Evolutionary conservation across 2,888 invertebrate species (phyloP).

Genomic region (Beris chalybata): DNA sequence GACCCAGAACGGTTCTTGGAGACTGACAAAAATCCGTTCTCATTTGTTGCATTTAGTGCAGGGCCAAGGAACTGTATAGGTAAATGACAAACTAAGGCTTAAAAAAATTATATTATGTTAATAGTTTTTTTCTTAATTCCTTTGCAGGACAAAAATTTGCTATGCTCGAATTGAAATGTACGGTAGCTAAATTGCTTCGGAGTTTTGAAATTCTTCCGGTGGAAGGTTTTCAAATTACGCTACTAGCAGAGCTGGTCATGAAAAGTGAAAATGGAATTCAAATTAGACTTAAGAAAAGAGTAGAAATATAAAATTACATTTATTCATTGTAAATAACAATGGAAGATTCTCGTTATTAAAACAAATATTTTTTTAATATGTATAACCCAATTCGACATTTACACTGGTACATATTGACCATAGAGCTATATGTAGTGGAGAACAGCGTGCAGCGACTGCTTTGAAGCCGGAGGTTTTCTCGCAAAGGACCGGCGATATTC

Average conservation of each 20-base stretch:
- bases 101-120: background rate
- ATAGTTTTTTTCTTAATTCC: background rate
- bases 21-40: constrained; percentile 47
- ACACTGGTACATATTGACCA: too few species aligned
- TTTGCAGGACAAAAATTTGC: constrained; percentile 54
- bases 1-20: constrained; percentile 51
- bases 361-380: too few species aligned
- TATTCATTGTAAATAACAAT: too few species aligned
- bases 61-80: constrained; percentile 53
- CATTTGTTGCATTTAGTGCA: constrained; percentile 53
- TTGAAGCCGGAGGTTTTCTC: too few species aligned
- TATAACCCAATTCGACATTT: too few species aligned
- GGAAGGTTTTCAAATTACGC: constrained; percentile 44
- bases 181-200: constrained; percentile 48
- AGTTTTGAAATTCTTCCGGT: constrained; percentile 51
- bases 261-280: constrained; percentile 53
- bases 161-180: constrained; percentile 52
- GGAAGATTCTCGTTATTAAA: too few species aligned
- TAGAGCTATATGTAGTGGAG: too few species aligned
- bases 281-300: constrained; percentile 47
- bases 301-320: background rate
- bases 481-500: too few species aligned
- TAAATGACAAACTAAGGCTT: constrained; percentile 1
- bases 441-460: too few species aligned
- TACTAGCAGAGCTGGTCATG: constrained; percentile 50